Evolutionary conservation across 2,797 vertebrate genomes (phyloP).

Genomic region (Bryconaethiops microstoma): DNA sequence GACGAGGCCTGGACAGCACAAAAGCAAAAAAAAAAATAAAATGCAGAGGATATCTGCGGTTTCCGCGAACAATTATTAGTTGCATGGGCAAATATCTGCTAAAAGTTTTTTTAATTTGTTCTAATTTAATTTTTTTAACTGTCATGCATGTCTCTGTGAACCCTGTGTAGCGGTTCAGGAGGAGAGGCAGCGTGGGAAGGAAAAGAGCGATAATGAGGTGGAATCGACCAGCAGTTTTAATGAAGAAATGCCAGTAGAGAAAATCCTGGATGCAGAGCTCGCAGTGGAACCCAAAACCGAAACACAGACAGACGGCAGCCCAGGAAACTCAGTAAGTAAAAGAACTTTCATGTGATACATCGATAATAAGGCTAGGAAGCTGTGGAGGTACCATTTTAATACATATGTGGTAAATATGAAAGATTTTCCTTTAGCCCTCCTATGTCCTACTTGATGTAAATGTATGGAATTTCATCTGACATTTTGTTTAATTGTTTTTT

Average conservation of each 20-base stretch:
- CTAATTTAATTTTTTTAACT: background rate
- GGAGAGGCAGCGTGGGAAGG: slow-evolving; percentile 92
- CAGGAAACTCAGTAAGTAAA: slow-evolving; percentile 84
- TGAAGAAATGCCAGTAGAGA: slow-evolving; percentile 96
- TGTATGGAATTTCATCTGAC: too few relatives aligned
- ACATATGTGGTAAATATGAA: too few relatives aligned
- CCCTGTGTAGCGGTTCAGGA: slow-evolving; percentile 89
- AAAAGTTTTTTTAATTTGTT: background rate
- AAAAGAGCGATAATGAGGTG: slow-evolving; percentile 86
- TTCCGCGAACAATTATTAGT: background rate
- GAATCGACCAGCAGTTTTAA: slow-evolving; percentile 84
- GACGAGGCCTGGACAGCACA: accelerated
- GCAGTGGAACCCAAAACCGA: slow-evolving; percentile 95
- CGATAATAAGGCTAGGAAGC: background rate
- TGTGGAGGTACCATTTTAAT: too few relatives aligned
- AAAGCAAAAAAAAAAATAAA: too few relatives aligned
- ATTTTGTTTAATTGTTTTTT: too few relatives aligned
- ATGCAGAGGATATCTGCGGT: too few relatives aligned
- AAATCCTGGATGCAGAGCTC: slow-evolving; percentile 94
- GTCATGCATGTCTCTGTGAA: background rate
- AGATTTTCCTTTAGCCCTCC: too few relatives aligned
- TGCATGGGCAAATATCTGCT: background rate
- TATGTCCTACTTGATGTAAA: too few relatives aligned
- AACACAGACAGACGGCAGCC: slow-evolving; percentile 79
- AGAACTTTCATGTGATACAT: background rate